Evolutionary conservation across 2,888 invertebrate species (phyloP).

Genomic region (Seira sanloemensis): DNA sequence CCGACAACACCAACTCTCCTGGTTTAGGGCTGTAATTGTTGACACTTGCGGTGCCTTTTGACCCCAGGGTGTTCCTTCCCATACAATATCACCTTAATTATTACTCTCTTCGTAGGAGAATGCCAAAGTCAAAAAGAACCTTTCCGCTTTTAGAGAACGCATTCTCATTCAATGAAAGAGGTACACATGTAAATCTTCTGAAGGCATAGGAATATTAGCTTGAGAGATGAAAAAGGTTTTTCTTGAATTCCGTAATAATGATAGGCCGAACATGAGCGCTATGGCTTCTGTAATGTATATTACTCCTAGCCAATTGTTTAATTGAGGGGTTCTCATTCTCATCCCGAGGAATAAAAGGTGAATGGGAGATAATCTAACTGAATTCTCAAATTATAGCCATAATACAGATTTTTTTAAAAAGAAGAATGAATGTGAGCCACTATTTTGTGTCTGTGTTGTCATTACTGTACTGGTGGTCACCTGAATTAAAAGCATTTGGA

Average conservation of each 20-base stretch:
- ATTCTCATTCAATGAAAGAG: too few relatives aligned
- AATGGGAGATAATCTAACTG: too few relatives aligned
- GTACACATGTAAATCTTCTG: slow-evolving; percentile 19
- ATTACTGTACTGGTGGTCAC: neutral
- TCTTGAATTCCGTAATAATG: neutral
- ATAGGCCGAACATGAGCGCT: neutral
- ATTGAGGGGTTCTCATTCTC: slow-evolving; percentile 48
- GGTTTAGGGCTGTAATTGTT: slow-evolving; percentile 69
- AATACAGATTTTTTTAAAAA: neutral
- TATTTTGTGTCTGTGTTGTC: neutral
- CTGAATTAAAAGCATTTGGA: neutral
- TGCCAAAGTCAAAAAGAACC: neutral
- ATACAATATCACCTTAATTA: slow-evolving; percentile 70
- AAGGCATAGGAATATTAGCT: too few relatives aligned
- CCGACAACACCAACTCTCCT: slow-evolving; percentile 66
- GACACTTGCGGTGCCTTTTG: slow-evolving; percentile 72
- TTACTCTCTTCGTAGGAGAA: slow-evolving; percentile 40
- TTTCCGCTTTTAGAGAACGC: too few relatives aligned
- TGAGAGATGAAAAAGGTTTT: neutral
- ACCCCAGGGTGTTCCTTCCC: slow-evolving; percentile 66
- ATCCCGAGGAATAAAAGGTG: slow-evolving; percentile 4
- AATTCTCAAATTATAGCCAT: too few relatives aligned
- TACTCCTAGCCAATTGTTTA: slow-evolving; percentile 35
- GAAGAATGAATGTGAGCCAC: neutral
- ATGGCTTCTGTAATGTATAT: neutral